Evolutionary conservation across 2,113 vertebrate genomes (phyloP).

Genomic region (Pseudorhombus dupliciocellatus): DNA sequence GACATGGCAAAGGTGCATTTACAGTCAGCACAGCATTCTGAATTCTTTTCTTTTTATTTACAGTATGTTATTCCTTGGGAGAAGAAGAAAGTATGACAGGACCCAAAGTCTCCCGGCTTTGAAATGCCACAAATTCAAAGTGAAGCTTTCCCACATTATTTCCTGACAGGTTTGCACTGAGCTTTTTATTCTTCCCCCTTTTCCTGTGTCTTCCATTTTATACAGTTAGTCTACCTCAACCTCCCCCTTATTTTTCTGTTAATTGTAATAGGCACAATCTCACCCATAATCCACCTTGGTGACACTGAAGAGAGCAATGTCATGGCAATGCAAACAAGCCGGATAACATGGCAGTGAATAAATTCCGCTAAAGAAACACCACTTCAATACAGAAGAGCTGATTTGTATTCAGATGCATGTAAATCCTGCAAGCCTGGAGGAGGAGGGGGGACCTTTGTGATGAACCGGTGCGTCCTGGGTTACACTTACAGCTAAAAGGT

Average conservation of each 20-base stretch:
- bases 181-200: not conserved
- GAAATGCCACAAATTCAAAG: conserved; percentile 11
- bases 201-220: not conserved
- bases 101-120: not conserved
- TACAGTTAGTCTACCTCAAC: not conserved
- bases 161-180: not conserved
- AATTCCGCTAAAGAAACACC: conserved; percentile 27
- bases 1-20: not conserved
- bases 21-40: not conserved
- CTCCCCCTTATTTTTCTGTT: not conserved
- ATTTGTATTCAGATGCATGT: conserved; percentile 73
- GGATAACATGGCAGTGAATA: conserved; percentile 33
- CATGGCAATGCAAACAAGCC: conserved; percentile 32
- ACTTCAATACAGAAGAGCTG: conserved; percentile 43
- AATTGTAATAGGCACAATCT: conserved; percentile 27
- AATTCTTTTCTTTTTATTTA: conserved; percentile 1
- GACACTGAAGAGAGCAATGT: conserved; percentile 20
- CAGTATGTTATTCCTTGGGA: not conserved
- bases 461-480: conserved; percentile 60
- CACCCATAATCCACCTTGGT: conserved; percentile 35
- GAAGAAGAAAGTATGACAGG: conserved; percentile 7
- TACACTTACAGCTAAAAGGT: conserved; percentile 63
- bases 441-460: conserved; percentile 43
- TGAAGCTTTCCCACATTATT: conserved; percentile 26
- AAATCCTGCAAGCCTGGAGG: conserved; percentile 52